Evolutionary conservation across 2,797 vertebrate species (phyloP), one percentile per base, ranked within the genome.

Genomic region (Adelosebastes latens): DNA sequence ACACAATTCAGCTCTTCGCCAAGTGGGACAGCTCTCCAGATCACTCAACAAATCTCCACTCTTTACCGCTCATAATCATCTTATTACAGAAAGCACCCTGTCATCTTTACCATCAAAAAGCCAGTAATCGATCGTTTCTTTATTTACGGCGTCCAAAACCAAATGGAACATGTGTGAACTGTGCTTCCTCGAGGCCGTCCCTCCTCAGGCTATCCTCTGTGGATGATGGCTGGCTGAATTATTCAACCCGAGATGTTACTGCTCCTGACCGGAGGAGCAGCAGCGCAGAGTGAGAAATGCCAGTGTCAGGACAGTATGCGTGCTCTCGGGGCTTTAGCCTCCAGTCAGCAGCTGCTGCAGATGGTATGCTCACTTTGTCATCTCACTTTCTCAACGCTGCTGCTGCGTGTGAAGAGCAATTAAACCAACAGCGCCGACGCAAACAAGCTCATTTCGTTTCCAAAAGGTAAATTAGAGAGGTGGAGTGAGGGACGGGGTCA

Each of bases 1-100:
- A 96, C 95, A 95, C 90, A 93, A 94, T 92, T 92, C 88, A 89
- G 93, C 93, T 93, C 89, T 77, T 88, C 70, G 92, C 94, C 94
- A 93, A 94, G 94, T 94, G 94, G 95, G 94, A 94, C 89, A 90
- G 89, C 90, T 92, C 94, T 93, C 89, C 84, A 87, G 89, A 94
- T 94, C 92, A 89, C 82, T 90, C 89, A 81, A 89, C 85, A 88
- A 84, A 89, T 88, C 86, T 75, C 68, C 82, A 63, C 76, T 77
- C 73, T 79, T 82, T 75, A 69, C 29, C 46, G 64, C 75, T 86
- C 16, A 6, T 60, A 55, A 72, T 80, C 34, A 72, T 83, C 55
- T 56, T 10, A 49, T 64, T 4, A 31, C 61, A 42, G n/a, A 13
- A 49, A 39, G 32, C 2, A 16, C 70, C n/a, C 55, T 3, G 20